A percentile compares a stretch with the other conserved stretches of the same genome.
Evolutionary conservation across 2,888 invertebrate genomes (phyloP).

Genomic region (Elmis aenea): DNA sequence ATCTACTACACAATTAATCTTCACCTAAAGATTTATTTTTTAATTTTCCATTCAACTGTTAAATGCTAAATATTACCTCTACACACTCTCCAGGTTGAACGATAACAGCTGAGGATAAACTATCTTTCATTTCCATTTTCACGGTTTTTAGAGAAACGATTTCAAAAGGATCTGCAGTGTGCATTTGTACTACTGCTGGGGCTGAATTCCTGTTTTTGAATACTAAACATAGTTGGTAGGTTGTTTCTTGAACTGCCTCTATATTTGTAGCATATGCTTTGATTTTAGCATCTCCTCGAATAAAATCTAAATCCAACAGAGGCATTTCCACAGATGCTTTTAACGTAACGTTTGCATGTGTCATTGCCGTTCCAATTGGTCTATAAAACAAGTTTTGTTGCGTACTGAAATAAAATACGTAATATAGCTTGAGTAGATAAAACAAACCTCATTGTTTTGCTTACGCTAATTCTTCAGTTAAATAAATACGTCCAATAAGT

Average conservation of each 20-base stretch:
- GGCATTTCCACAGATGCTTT: slow-evolving; percentile 24
- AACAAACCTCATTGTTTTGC: too few species aligned
- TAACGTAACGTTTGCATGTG: slow-evolving; percentile 22
- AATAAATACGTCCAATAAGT: slow-evolving; percentile 27
- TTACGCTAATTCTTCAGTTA: slow-evolving; percentile 30
- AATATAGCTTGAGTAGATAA: too few species aligned
- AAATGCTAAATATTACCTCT: slow-evolving; percentile 14
- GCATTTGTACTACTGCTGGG: slow-evolving; percentile 21
- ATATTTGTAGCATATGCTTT: slow-evolving; percentile 25
- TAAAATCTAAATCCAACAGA: slow-evolving; percentile 22
- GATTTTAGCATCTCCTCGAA: slow-evolving; percentile 23
- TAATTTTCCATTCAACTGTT: too few species aligned
- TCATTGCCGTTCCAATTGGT: slow-evolving; percentile 27
- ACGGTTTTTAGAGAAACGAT: slow-evolving; percentile 15
- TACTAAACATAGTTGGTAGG: slow-evolving; percentile 14
- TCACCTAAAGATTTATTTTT: slow-evolving; percentile 10
- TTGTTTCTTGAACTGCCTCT: slow-evolving; percentile 14
- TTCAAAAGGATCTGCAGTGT: slow-evolving; percentile 27
- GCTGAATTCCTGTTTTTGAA: slow-evolving; percentile 28
- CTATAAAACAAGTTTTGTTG: slow-evolving; percentile 25
- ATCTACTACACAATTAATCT: slow-evolving; percentile 15
- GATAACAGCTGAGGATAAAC: slow-evolving; percentile 4
- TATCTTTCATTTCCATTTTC: slow-evolving; percentile 8
- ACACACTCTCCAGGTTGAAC: slow-evolving; percentile 17
- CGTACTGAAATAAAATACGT: slow-evolving; percentile 24